Percentiles rank a stretch among this genome's conserved stretches.
These are phyloP conservation scores for Antidorcas marsupialis DNA, from an alignment of 2,113 vertebrate species.

Conservation along the genomic window DNA sequence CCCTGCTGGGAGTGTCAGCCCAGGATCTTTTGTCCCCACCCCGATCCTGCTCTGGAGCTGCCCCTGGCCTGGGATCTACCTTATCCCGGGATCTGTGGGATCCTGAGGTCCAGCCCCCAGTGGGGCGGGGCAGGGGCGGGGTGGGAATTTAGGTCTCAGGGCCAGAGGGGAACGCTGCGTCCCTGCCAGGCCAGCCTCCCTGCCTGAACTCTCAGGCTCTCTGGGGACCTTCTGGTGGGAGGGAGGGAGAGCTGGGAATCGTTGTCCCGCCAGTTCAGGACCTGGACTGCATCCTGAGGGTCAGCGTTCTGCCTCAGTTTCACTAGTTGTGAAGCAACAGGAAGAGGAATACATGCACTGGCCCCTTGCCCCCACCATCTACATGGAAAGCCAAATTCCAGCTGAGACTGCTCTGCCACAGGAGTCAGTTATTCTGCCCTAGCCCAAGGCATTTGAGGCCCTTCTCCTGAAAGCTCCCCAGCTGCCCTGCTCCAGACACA, in stretches of 20 bases:
- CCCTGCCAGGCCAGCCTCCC: background rate
- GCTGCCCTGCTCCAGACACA: background rate
- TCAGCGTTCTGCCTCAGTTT: slow-evolving; percentile 16
- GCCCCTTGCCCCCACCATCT: background rate
- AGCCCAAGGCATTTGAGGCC: background rate
- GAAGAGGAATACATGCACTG: background rate
- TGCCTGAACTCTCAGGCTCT: slow-evolving; percentile 12
- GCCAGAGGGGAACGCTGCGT: slow-evolving; percentile 53
- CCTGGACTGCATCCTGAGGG: background rate
- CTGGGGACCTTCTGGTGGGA: slow-evolving; percentile 33
- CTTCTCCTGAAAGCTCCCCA: background rate
- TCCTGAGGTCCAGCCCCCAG: background rate
- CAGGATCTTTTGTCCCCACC: background rate
- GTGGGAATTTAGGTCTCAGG: slow-evolving; percentile 50
- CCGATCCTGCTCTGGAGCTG: background rate
- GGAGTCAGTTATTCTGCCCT: background rate
- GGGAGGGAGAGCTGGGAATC: slow-evolving; percentile 18
- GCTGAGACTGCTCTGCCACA: background rate
- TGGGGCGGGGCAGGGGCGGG: background rate
- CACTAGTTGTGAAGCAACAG: background rate
- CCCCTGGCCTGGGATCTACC: background rate
- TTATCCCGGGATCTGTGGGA: background rate
- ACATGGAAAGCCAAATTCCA: background rate
- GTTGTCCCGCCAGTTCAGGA: background rate
- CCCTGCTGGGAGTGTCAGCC: slow-evolving; percentile 68